Evolutionary conservation across 2,113 vertebrate species (phyloP).

Genomic region (Plecotus auritus): DNA sequence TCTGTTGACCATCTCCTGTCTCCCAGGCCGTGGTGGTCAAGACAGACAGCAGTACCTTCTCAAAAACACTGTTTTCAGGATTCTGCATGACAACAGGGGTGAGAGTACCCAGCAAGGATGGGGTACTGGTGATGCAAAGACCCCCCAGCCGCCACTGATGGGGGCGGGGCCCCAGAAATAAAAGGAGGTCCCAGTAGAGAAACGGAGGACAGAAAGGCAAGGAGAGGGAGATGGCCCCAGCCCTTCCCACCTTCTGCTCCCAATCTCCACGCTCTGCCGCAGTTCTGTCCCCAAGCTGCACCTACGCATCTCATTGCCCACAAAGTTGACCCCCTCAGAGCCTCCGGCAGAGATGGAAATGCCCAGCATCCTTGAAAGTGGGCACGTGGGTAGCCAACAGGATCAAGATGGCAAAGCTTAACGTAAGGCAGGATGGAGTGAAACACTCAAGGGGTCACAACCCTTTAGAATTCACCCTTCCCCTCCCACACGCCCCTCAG

Average conservation of each 20-base stretch:
- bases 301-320: not conserved
- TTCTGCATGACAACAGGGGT: accelerated
- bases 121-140: too few species aligned
- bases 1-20: accelerated
- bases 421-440: not conserved
- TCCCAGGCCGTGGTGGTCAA: not conserved
- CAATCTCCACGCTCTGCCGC: not conserved
- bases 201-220: not conserved
- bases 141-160: not conserved
- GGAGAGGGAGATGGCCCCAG: not conserved
- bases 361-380: not conserved
- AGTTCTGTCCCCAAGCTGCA: not conserved
- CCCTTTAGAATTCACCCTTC: not conserved
- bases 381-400: accelerated
- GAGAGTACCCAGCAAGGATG: not conserved
- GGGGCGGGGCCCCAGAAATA: not conserved
- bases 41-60: not conserved
- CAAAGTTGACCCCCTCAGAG: not conserved
- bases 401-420: accelerated
- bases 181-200: not conserved
- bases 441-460: accelerated
- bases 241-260: not conserved
- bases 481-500: accelerated
- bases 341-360: not conserved
- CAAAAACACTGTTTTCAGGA: not conserved